Conservation (phyloP, 2,797 vertebrate species). For the Potorous gilbertii region DNA sequence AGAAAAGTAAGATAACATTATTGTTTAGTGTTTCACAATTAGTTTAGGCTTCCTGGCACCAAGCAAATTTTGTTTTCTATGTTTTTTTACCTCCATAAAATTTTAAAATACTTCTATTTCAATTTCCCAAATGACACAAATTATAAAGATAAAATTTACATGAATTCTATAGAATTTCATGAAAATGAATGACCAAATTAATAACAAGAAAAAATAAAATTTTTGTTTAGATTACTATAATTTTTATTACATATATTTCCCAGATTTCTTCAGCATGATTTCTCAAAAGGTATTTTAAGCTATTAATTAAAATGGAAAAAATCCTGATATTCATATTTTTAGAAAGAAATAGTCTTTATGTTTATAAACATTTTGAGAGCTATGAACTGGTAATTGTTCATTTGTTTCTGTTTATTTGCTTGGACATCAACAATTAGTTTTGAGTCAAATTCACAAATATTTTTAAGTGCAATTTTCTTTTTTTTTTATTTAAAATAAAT, state of each 20-base stretch:
- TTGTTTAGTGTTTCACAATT: constrained; percentile 28
- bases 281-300: constrained; percentile 53
- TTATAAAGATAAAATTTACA: constrained; percentile 47
- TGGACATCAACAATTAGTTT: constrained; percentile 72
- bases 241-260: constrained; percentile 61
- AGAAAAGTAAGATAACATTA: constrained; percentile 20
- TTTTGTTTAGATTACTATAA: constrained; percentile 32
- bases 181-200: constrained; percentile 34
- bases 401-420: constrained; percentile 71
- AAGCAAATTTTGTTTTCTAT: constrained; percentile 41
- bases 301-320: constrained; percentile 58
- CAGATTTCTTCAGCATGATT: constrained; percentile 37
- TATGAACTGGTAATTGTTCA: constrained; percentile 72
- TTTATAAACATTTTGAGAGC: constrained; percentile 75
- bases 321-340: constrained; percentile 57
- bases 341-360: constrained; percentile 59
- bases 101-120: constrained; percentile 53
- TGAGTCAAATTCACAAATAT: constrained; percentile 49
- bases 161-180: constrained; percentile 27
- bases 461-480: constrained; percentile 75
- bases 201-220: background rate
- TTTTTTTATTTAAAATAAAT: no score
- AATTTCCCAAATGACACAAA: constrained; percentile 38
- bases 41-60: background rate
- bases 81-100: constrained; percentile 21